Conservation (phyloP, 2,113 vertebrate genomes). For the Neolamprologus devosi region DNA sequence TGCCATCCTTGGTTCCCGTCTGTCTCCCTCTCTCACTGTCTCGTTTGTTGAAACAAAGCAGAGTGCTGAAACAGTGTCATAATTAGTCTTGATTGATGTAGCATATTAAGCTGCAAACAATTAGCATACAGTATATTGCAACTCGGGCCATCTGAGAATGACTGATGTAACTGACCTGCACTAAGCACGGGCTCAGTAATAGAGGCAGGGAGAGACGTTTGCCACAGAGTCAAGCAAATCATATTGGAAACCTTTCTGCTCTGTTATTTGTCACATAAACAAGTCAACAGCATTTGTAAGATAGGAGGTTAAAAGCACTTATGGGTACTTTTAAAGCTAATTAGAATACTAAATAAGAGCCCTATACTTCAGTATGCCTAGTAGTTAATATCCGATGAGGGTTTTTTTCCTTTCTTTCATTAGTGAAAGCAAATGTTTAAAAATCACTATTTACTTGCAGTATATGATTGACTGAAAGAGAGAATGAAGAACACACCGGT, state of each 20-base stretch:
- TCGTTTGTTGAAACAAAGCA: conserved; percentile 67
- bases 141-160: conserved; percentile 59
- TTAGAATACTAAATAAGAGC: background rate
- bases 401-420: background rate
- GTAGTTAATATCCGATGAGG: background rate
- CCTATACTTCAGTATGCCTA: background rate
- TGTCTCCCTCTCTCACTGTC: conserved; percentile 17
- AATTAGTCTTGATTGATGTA: conserved; percentile 92
- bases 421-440: background rate
- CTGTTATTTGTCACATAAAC: conserved; percentile 64
- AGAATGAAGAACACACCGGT: background rate
- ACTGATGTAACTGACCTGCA: conserved; percentile 52
- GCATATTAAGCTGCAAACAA: conserved; percentile 78
- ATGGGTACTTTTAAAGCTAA: conserved; percentile 68
- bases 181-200: conserved; percentile 12
- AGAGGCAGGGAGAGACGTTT: background rate
- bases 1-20: background rate
- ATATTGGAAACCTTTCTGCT: conserved; percentile 21
- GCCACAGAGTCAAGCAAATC: background rate
- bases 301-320: conserved; percentile 66
- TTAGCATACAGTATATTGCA: conserved; percentile 72
- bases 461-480: background rate
- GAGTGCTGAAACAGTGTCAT: conserved; percentile 68
- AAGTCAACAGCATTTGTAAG: conserved; percentile 67
- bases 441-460: background rate